phyloP scores from a whole-genome alignment of 2,797 vertebrate species.

The Tauraco hartlaubi region DNA sequence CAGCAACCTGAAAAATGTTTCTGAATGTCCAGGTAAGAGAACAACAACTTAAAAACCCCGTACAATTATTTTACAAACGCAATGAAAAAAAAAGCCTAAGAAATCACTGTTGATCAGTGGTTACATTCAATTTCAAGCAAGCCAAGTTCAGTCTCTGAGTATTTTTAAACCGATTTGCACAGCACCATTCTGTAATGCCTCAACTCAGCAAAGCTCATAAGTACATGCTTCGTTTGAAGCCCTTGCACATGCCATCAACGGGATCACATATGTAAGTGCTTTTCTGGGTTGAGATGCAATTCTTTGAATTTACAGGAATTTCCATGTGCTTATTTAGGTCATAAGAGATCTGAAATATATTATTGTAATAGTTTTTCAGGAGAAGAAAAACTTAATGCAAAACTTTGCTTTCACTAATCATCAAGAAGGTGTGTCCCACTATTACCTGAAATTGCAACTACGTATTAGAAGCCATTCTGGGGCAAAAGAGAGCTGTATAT shows the following conservation, averaged over 20 bases:
- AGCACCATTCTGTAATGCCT: background rate
- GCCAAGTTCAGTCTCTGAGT: background rate
- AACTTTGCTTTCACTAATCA: background rate
- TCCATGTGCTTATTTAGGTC: background rate
- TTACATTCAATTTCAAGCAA: background rate
- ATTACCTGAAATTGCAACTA: background rate
- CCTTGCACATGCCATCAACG: background rate
- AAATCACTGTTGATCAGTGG: background rate
- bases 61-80: background rate
- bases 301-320: background rate
- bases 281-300: background rate
- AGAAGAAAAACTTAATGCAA: background rate
- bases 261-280: background rate
- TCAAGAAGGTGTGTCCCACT: background rate
- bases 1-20: background rate
- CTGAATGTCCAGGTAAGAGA: background rate
- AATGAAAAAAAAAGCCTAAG: background rate
- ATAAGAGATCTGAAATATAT: background rate
- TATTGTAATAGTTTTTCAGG: background rate
- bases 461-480: background rate
- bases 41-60: background rate
- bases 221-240: background rate
- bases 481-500: background rate
- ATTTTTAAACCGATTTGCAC: background rate
- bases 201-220: background rate